Conservation (phyloP, 2,888 invertebrate species). For the Acleris emargana region DNA sequence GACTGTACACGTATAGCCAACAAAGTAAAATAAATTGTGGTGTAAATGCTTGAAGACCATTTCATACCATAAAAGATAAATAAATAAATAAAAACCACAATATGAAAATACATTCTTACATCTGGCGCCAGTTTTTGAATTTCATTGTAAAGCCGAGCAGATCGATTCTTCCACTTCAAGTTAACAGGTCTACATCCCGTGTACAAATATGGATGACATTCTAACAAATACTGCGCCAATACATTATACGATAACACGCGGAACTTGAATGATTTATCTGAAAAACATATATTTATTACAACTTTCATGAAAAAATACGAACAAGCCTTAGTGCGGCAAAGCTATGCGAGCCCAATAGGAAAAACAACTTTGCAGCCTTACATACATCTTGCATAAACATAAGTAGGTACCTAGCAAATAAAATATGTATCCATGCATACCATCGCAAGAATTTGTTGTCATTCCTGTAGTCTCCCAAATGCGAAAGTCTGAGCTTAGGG, state of each 20-base stretch:
- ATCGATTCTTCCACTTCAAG: constrained; percentile 89
- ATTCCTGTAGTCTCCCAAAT: constrained; percentile 62
- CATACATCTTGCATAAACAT: too few relatives aligned
- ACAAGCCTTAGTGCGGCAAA: too few relatives aligned
- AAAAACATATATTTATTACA: too few relatives aligned
- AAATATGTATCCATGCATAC: constrained; percentile 40
- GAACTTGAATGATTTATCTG: constrained; percentile 79
- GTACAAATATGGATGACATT: constrained; percentile 90
- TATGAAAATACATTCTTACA: constrained; percentile 53
- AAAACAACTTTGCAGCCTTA: too few relatives aligned
- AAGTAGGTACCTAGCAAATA: too few relatives aligned
- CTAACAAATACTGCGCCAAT: constrained; percentile 91
- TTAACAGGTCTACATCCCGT: constrained; percentile 79
- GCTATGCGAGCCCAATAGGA: too few relatives aligned
- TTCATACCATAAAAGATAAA: too few relatives aligned
- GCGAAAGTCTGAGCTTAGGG: constrained; percentile 59
- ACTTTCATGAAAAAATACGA: too few relatives aligned
- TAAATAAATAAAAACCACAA: too few relatives aligned
- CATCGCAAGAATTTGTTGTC: constrained; percentile 44
- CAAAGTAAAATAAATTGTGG: too few relatives aligned
- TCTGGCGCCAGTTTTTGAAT: constrained; percentile 77
- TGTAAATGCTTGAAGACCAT: too few relatives aligned
- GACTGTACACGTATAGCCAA: too few relatives aligned
- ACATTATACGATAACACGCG: constrained; percentile 94
- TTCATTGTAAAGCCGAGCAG: constrained; percentile 73